phyloP scores from a whole-genome alignment of 1,140 invertebrate species.

The Cydia amplana region DNA sequence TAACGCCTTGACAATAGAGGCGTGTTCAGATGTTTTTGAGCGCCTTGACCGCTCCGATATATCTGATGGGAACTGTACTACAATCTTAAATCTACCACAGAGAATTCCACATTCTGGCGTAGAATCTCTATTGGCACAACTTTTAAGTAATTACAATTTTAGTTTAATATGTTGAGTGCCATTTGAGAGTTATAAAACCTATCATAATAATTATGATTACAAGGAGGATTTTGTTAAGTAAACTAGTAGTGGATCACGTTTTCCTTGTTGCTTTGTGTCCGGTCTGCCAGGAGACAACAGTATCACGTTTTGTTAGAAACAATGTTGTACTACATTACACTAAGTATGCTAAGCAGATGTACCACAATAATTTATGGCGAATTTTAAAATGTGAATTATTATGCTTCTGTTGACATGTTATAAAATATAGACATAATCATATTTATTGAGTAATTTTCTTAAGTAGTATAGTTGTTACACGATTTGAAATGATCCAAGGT shows the following conservation, averaged over 20 bases:
- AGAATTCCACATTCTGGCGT: not conserved
- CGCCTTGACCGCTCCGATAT: too few species aligned
- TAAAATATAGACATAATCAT: not conserved
- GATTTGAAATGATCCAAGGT: not conserved
- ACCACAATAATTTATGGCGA: too few species aligned
- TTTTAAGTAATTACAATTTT: not conserved
- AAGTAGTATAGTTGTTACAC: not conserved
- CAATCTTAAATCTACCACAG: not conserved
- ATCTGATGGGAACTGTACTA: too few species aligned
- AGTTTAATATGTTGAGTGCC: conserved; percentile 2
- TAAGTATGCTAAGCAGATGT: too few species aligned
- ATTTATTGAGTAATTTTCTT: not conserved
- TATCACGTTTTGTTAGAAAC: too few species aligned
- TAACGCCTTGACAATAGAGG: too few species aligned
- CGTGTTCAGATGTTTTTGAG: too few species aligned
- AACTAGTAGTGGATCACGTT: not conserved
- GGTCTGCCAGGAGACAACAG: too few species aligned
- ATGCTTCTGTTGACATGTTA: not conserved
- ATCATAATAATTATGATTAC: not conserved
- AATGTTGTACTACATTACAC: too few species aligned
- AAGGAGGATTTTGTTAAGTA: not conserved
- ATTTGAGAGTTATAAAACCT: not conserved
- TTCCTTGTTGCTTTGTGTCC: not conserved
- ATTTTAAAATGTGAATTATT: too few species aligned
- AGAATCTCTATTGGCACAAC: not conserved